Conservation (phyloP, 2,888 invertebrate genomes). For the Piscicola geometra region DNA sequence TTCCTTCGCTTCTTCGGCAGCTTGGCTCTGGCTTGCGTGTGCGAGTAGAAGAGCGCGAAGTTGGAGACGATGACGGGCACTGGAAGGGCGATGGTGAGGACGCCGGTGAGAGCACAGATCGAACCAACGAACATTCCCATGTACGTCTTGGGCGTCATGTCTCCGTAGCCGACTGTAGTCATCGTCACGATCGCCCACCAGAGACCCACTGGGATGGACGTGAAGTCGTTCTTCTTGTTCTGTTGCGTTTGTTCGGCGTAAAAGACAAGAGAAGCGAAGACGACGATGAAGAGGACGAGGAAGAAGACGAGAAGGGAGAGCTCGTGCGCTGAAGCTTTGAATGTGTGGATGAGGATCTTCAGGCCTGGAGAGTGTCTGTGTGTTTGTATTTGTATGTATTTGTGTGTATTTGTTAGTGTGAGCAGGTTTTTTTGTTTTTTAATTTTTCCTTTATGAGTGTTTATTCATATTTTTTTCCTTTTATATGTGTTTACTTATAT, state of each 20-base stretch:
- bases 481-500: too few species aligned
- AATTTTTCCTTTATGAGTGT: too few species aligned
- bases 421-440: too few species aligned
- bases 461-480: too few species aligned
- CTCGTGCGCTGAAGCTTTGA: conserved; percentile 91
- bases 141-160: conserved; percentile 92
- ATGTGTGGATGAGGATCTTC: conserved; percentile 91
- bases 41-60: conserved; percentile 94
- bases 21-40: conserved; percentile 93
- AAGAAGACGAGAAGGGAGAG: conserved; percentile 88
- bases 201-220: conserved; percentile 82
- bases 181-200: conserved; percentile 98
- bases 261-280: conserved; percentile 89
- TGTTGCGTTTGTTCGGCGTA: conserved; percentile 91
- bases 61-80: conserved; percentile 92
- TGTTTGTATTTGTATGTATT: too few species aligned
- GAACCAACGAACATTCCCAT: conserved; percentile 91
- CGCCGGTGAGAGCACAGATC: conserved; percentile 83
- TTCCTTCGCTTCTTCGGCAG: conserved; percentile 83
- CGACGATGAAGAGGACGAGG: conserved; percentile 85
- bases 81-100: conserved; percentile 87
- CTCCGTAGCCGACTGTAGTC: conserved; percentile 89
- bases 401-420: too few species aligned
- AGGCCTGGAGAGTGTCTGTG: conserved; percentile 81
- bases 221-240: conserved; percentile 89